Evolutionary conservation across 2,888 invertebrate species (phyloP), one percentile per base, ranked within the genome.

Genomic region (Napeogenes sylphis): DNA sequence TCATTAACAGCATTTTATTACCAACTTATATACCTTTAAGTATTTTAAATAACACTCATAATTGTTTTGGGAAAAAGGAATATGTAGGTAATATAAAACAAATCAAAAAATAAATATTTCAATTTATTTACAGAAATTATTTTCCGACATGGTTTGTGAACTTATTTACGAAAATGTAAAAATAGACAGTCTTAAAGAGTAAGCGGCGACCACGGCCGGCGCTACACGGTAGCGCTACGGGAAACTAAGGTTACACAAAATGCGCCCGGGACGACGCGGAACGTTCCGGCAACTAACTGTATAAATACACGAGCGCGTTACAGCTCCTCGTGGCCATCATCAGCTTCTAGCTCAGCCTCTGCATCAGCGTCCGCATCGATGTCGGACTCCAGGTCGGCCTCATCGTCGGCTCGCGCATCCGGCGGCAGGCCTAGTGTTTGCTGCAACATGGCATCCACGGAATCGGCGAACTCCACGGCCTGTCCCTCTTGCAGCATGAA

Each of bases 361-460:
- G 65, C 62, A 60, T 73, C 73, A 46, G 59, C 70, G 56, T 68
- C 75, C 32, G 68, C 64, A 60, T 73, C 74, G 57, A 61, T 66
- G 47, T 71, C 73, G 65, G 68, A 68, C 45, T 68, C 68, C 35
- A 72, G 70, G 61, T 70, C 70, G 33, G 60, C 61, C 59, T 80
- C 80, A 63, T 70, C 73, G 14, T 74, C 81, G 62, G 73, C 70
- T 68, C 78, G 85, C 76, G 97, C 97, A 76, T 95, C 95, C 58
- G 94, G 77, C 51, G 96, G 91, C 71, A 97, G 92, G 30, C 97
- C 96, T 21, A 98, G 87, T 14, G 94, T 92, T 76, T 93, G 92
- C 75, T 95, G 92, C 94, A 99, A 94, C 94, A 99, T 95, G 66
- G 90, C 90, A 84, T 99, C 99, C 62, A 99, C 96, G 68, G 95